Evolutionary conservation across 2,888 invertebrate genomes (phyloP).

Genomic region (Augiades crinisus): DNA sequence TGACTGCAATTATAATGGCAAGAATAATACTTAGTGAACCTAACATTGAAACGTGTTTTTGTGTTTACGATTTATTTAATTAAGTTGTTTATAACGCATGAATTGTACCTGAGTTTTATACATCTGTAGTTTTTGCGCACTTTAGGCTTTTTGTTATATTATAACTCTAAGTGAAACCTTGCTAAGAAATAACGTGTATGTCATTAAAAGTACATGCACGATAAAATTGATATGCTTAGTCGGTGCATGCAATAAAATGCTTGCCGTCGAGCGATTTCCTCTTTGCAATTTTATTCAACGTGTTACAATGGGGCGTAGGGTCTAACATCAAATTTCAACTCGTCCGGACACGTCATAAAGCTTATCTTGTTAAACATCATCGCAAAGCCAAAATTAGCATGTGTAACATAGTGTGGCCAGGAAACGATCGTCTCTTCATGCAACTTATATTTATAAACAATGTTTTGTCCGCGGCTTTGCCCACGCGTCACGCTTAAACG

Average conservation of each 20-base stretch:
- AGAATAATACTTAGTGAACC: conserved; percentile 22
- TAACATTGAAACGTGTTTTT: conserved; percentile 23
- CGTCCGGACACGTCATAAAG: conserved; percentile 32
- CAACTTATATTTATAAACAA: conserved; percentile 39
- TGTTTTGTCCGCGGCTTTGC: too few species aligned
- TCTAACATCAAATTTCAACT: conserved; percentile 18
- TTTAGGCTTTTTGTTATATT: neutral
- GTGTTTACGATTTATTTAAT: conserved; percentile 14
- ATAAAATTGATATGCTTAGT: conserved; percentile 23
- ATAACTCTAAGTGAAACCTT: conserved; percentile 1
- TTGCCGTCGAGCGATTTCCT: conserved; percentile 12
- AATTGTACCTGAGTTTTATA: neutral
- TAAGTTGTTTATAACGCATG: conserved; percentile 3
- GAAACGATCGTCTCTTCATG: conserved; percentile 51
- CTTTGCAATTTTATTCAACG: conserved; percentile 17
- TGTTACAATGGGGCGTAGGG: conserved; percentile 10
- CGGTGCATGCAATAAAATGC: conserved; percentile 20
- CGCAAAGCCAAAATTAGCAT: conserved; percentile 45
- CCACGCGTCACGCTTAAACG: too few species aligned
- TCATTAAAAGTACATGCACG: conserved; percentile 16
- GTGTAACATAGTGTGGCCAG: conserved; percentile 53
- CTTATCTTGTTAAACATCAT: conserved; percentile 37
- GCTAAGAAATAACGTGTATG: conserved; percentile 5
- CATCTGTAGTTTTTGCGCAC: neutral
- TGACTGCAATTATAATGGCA: conserved; percentile 30